Evolutionary conservation across 2,113 vertebrate genomes (phyloP), one percentile per base, ranked within the genome.

Genomic region (Tapirus terrestris): DNA sequence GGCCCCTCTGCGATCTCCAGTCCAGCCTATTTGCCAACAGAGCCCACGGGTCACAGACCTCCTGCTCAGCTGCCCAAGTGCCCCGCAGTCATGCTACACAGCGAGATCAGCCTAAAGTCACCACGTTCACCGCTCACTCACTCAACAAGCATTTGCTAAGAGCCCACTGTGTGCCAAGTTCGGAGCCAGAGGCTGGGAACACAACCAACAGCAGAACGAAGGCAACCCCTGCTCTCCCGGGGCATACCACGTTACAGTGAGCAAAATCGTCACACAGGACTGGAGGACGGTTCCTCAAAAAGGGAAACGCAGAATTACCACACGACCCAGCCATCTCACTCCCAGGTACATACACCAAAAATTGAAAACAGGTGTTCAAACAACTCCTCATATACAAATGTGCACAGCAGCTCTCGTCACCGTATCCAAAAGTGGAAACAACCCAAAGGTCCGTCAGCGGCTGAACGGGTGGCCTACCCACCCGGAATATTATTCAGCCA

Each of bases 171-270:
- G 17, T 18, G n/a, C 45, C 61, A 5, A 27, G 60, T 58, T 77
- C 33, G 0, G n/a, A 76, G 48, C 0, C 39, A 27, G 39, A 27
- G 12, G 56, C 39, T 58, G 25, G 70, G 8, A 43, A 70, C 20
- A n/a, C 3, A 6, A 3, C 0, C 0, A 60, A 53, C 16, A 51
- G 45, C 12, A 16, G 39, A 82, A 25, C 48, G 36, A 17, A 2
- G 1, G 18, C 5, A 11, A 56, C 33, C 27, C 20, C 12, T 6
- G 8, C 31, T 67, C 23, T 31, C n/a, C 31, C 13, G n/a, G 56
- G 3, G 45, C 29, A 23, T 3, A 39, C 21, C 0, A 0, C 5
- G 2, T 20, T 3, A 58, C 2, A 33, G 63, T 0, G 63, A 51
- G 29, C 27, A 53, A 56, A 70, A 31, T 16, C 23, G 2, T 12